Conservation (phyloP, 2,888 invertebrate genomes). For the Choreutis nemorana region DNA sequence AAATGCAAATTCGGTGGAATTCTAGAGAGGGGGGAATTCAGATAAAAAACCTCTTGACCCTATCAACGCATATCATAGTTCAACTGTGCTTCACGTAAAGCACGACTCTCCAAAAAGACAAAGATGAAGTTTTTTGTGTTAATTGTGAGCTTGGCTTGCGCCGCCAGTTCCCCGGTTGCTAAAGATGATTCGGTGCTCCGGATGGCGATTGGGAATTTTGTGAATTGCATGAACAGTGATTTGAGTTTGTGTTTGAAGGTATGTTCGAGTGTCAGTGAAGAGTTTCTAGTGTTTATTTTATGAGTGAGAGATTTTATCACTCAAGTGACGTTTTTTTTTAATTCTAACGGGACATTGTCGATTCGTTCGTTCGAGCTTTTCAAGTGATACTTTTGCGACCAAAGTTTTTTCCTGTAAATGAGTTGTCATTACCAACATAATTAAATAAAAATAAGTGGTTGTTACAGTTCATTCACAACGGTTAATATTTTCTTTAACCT, state of each 20-base stretch:
- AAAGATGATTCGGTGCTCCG: slow-evolving; percentile 40
- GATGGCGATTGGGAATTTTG: slow-evolving; percentile 34
- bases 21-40: slow-evolving; percentile 44
- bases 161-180: slow-evolving; percentile 31
- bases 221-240: slow-evolving; percentile 53
- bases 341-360: too few species aligned
- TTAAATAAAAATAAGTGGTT: too few species aligned
- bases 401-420: too few species aligned
- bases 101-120: slow-evolving; percentile 19
- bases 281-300: too few species aligned
- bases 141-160: slow-evolving; percentile 35
- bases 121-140: slow-evolving; percentile 46
- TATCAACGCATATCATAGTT: slow-evolving; percentile 46
- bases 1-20: slow-evolving; percentile 46
- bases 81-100: slow-evolving; percentile 37
- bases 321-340: not conserved
- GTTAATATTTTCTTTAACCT: not conserved
- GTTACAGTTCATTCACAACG: too few species aligned
- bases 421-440: too few species aligned
- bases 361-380: too few species aligned
- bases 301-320: too few species aligned
- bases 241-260: slow-evolving; percentile 52
- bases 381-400: too few species aligned
- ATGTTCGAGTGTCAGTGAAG: slow-evolving; percentile 12
- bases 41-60: slow-evolving; percentile 58